phyloP scores from a whole-genome alignment of 2,113 vertebrate genomes.

The Chlorodrepanis virens region DNA sequence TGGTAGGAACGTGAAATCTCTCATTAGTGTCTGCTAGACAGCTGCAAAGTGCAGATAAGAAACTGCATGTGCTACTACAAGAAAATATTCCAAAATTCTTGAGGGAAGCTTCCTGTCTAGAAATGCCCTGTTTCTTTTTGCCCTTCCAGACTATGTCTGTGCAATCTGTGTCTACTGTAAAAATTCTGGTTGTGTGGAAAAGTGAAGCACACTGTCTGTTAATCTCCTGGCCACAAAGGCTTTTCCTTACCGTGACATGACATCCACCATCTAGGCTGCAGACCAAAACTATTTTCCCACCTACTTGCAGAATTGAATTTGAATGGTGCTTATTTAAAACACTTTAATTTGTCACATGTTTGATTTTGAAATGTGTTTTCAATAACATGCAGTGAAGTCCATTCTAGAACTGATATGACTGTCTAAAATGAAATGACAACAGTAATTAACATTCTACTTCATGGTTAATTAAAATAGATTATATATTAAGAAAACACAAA shows the following conservation, averaged over 20 bases:
- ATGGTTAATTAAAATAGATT: slow-evolving; percentile 57
- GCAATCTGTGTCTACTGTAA: slow-evolving; percentile 3
- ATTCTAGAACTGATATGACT: slow-evolving; percentile 42
- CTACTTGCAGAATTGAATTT: not conserved
- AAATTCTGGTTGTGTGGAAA: slow-evolving; percentile 8
- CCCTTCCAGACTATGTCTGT: not conserved
- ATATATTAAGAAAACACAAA: slow-evolving; percentile 25
- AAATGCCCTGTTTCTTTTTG: slow-evolving; percentile 23
- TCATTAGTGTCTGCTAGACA: slow-evolving; percentile 70
- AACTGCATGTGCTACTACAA: slow-evolving; percentile 1
- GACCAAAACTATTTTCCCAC: slow-evolving; percentile 16
- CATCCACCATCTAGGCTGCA: not conserved
- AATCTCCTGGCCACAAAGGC: slow-evolving; percentile 32
- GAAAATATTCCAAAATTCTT: slow-evolving; percentile 45
- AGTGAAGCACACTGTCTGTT: slow-evolving; percentile 26
- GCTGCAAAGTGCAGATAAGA: slow-evolving; percentile 72
- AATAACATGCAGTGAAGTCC: slow-evolving; percentile 41
- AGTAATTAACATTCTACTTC: slow-evolving; percentile 52
- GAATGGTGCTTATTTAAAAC: slow-evolving; percentile 34
- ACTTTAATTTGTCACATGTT: slow-evolving; percentile 35
- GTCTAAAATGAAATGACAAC: slow-evolving; percentile 45
- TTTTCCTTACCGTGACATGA: slow-evolving; percentile 24
- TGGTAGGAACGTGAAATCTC: slow-evolving; percentile 73
- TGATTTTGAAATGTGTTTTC: slow-evolving; percentile 55
- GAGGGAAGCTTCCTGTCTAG: slow-evolving; percentile 43